phyloP scores from a whole-genome alignment of 2,888 invertebrate genomes.

The Apeira syringaria region DNA sequence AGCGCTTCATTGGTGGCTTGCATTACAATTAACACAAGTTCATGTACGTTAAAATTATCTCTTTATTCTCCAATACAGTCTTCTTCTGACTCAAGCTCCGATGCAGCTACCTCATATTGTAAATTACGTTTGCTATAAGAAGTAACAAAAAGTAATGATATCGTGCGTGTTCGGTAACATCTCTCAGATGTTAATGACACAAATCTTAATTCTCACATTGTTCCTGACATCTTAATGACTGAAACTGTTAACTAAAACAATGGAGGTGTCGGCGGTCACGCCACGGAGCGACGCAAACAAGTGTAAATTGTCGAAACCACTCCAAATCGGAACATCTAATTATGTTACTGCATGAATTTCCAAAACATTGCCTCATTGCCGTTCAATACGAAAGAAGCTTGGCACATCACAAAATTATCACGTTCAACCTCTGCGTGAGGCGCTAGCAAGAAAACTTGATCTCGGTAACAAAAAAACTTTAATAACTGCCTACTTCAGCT shows the following conservation, averaged over 20 bases:
- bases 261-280: slow-evolving; percentile 41
- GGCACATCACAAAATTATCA: slow-evolving; percentile 51
- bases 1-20: no score
- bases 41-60: background rate
- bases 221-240: slow-evolving; percentile 33
- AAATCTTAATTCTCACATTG: slow-evolving; percentile 30
- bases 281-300: slow-evolving; percentile 45
- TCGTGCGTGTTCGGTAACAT: slow-evolving; percentile 14
- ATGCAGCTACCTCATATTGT: slow-evolving; percentile 1
- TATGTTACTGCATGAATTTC: slow-evolving; percentile 47
- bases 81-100: background rate
- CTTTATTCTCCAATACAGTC: background rate
- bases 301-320: slow-evolving; percentile 53
- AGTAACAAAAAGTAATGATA: slow-evolving; percentile 8
- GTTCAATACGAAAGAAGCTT: slow-evolving; percentile 45
- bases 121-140: slow-evolving; percentile 9
- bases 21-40: no score
- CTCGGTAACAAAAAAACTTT: slow-evolving; percentile 49
- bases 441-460: slow-evolving; percentile 50
- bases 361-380: slow-evolving; percentile 50
- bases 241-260: slow-evolving; percentile 50
- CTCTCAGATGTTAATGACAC: slow-evolving; percentile 24
- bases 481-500: slow-evolving; percentile 51
- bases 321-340: slow-evolving; percentile 46
- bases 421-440: slow-evolving; percentile 48